These are phyloP conservation scores for Zaprionus davidi DNA, from an alignment of 1,140 invertebrate species.

Conservation along the genomic window DNA sequence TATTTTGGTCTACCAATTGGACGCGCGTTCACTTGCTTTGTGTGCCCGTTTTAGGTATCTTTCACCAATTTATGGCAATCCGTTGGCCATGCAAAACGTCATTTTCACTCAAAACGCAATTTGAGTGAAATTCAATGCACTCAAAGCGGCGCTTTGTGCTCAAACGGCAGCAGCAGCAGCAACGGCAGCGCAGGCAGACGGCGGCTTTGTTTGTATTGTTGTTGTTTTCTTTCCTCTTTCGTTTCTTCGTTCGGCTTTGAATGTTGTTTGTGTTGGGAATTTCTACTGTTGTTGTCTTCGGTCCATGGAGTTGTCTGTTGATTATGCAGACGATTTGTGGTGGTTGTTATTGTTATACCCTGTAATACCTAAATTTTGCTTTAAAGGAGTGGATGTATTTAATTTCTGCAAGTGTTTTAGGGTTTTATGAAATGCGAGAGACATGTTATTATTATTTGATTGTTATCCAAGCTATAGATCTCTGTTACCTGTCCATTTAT, in stretches of 20 bases:
- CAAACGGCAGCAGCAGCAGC: slow-evolving; percentile 35
- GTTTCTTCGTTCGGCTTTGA: slow-evolving; percentile 31
- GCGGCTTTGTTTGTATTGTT: slow-evolving; percentile 37
- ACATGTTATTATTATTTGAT: too few species aligned
- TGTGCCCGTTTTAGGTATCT: slow-evolving; percentile 73
- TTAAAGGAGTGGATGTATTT: not conserved
- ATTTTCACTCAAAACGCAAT: slow-evolving; percentile 76
- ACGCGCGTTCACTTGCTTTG: slow-evolving; percentile 61
- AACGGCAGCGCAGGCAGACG: not conserved
- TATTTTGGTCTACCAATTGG: slow-evolving; percentile 51
- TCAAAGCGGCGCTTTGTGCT: slow-evolving; percentile 45
- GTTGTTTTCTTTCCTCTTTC: slow-evolving; percentile 54
- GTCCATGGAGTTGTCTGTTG: slow-evolving; percentile 50
- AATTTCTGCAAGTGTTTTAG: not conserved
- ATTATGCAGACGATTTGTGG: slow-evolving; percentile 54
- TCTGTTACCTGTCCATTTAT: too few species aligned
- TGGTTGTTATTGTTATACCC: slow-evolving; percentile 41
- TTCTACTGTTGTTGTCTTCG: slow-evolving; percentile 56
- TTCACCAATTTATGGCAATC: slow-evolving; percentile 82
- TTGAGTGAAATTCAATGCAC: slow-evolving; percentile 57
- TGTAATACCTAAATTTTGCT: not conserved
- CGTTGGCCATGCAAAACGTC: slow-evolving; percentile 63
- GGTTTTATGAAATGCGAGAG: not conserved
- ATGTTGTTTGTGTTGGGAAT: slow-evolving; percentile 54
- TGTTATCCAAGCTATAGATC: too few species aligned